Evolutionary conservation across 1,140 invertebrate species (phyloP).

Genomic region (Platyscapa corneri): DNA sequence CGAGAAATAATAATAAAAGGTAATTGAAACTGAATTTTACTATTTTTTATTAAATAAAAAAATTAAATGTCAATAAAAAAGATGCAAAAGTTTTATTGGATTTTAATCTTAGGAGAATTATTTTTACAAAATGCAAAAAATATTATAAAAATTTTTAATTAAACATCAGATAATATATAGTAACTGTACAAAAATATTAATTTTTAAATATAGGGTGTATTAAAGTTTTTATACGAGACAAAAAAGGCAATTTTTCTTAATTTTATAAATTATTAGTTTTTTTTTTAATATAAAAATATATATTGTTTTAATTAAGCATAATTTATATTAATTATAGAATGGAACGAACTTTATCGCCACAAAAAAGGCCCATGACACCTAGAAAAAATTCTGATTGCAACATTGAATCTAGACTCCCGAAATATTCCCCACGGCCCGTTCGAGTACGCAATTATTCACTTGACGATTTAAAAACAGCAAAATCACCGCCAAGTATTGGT

Average conservation of each 20-base stretch:
- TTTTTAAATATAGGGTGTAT: too few species aligned
- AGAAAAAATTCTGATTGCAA: slow-evolving; percentile 21
- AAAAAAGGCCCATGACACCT: slow-evolving; percentile 22
- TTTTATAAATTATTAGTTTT: background rate
- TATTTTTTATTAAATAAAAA: background rate
- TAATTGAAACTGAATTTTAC: background rate
- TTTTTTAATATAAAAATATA: background rate
- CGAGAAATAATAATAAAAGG: slow-evolving; percentile 17
- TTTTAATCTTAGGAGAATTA: too few species aligned
- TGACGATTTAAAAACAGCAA: slow-evolving; percentile 18
- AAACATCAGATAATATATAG: too few species aligned
- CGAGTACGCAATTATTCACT: slow-evolving; percentile 38
- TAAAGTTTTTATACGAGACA: too few species aligned
- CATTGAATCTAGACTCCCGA: slow-evolving; percentile 1
- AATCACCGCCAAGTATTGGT: background rate
- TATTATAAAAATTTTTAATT: too few species aligned
- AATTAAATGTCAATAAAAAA: too few species aligned
- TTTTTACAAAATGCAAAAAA: too few species aligned
- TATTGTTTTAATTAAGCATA: background rate
- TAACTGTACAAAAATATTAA: too few species aligned
- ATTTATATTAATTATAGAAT: slow-evolving; percentile 2
- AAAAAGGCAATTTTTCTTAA: too few species aligned
- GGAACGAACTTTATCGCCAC: slow-evolving; percentile 29
- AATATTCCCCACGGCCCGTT: slow-evolving; percentile 38
- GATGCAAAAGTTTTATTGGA: too few species aligned